Evolutionary conservation across 2,888 invertebrate genomes (phyloP).

Genomic region (Petrolisthes manimaculis): DNA sequence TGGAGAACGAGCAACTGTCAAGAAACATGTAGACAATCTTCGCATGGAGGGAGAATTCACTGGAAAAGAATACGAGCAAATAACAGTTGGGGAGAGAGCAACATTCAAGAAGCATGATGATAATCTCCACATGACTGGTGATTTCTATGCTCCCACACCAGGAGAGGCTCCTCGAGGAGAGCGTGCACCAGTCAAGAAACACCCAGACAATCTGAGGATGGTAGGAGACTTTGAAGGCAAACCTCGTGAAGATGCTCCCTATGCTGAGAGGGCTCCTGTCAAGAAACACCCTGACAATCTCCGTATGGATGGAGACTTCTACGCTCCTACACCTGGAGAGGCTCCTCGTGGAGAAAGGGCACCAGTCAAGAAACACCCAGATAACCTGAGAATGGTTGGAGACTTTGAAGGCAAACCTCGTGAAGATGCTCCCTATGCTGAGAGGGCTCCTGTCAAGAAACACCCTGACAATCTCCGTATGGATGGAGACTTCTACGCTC

Average conservation of each 20-base stretch:
- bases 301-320: slow-evolving; percentile 74
- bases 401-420: slow-evolving; percentile 55
- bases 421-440: background rate
- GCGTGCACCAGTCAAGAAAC: slow-evolving; percentile 71
- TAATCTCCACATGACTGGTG: slow-evolving; percentile 61
- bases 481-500: slow-evolving; percentile 58
- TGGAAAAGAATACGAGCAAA: slow-evolving; percentile 73
- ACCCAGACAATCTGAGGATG: slow-evolving; percentile 72
- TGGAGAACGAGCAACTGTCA: slow-evolving; percentile 48
- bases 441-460: slow-evolving; percentile 64
- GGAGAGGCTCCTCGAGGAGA: slow-evolving; percentile 71
- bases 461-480: slow-evolving; percentile 67
- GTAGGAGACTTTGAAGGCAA: slow-evolving; percentile 74
- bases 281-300: slow-evolving; percentile 63
- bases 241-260: slow-evolving; percentile 69
- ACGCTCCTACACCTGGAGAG: slow-evolving; percentile 72
- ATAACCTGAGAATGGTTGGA: slow-evolving; percentile 66
- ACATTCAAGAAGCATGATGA: slow-evolving; percentile 69
- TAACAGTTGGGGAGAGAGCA: slow-evolving; percentile 74
- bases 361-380: slow-evolving; percentile 68
- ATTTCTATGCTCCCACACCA: slow-evolving; percentile 48
- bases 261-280: slow-evolving; percentile 58
- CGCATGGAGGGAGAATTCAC: slow-evolving; percentile 77
- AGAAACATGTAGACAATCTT: slow-evolving; percentile 72
- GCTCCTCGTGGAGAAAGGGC: slow-evolving; percentile 46